Base-by-base conservation (phyloP, 23 tunicate genomes). In the Clavelina lepadiformis region DNA sequence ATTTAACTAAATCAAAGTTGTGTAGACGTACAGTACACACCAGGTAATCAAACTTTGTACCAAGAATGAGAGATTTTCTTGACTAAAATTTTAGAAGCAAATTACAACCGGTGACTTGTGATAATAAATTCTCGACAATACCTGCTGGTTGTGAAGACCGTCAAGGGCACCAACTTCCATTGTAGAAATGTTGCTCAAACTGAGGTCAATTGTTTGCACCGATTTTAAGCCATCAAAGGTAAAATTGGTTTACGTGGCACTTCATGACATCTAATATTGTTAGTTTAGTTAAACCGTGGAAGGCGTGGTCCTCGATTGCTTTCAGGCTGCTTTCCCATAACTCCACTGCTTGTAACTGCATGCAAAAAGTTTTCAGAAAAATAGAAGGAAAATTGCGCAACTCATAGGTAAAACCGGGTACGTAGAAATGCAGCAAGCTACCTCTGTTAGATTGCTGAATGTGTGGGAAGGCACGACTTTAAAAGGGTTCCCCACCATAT, bases 241-340 rank as follows among this genome's bases (percentile, higher is more conserved):
- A 19, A 56, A 5, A 52, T 71, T 71, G 5, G 76, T 71, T 22
- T 13, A 71, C 64, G 31, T 71, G 65, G 37, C 76, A 71, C n/a
- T 71, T 52, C 31, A 54, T 55, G 33, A 71, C 4, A 37, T 71
- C 76, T 23, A 71, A 30, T 20, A 55, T 56, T 18, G 64, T 71
- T 2, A 71, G 20, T 1, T 71, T 31, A 2, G 3, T 2, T 33
- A 71, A 56, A 5, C 51, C 76, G 30, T 56, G 20, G 33, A 71
- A 71, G 3, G 76, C 65, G 27, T 15, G 24, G 30, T 71, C 76
- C 18, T 56, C 51, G 27, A 71, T 56, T 8, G 51, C 56, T 23
- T 33, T 71, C 38, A 71, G 37, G 24, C 37, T 5, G 21, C 76
- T 71, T 56, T 71, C 26, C 76, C 76, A 71, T 6, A 71, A 56